These are phyloP conservation scores for Psittacula cyanocephala DNA, from an alignment of 2,113 vertebrate genomes.

Conservation along the genomic window DNA sequence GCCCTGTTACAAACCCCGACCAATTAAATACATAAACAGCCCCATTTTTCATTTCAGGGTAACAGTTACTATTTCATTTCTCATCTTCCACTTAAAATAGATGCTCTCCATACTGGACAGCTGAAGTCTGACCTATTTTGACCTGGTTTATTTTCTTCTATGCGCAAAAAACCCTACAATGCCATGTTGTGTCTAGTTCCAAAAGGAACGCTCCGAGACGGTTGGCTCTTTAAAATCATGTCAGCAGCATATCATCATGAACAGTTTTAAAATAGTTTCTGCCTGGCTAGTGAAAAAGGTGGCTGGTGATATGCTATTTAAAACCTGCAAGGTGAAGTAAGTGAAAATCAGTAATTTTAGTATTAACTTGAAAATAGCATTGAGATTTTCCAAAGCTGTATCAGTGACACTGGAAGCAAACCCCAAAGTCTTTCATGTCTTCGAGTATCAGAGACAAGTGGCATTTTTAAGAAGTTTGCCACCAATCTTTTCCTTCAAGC, in stretches of 20 bases:
- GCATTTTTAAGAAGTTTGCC: not conserved
- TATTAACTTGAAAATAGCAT: not conserved
- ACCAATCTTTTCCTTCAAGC: not conserved
- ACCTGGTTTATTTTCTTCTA: not conserved
- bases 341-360: not conserved
- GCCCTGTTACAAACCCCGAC: not conserved
- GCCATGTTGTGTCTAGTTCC: not conserved
- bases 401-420: not conserved
- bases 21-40: constrained; percentile 43
- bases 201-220: not conserved
- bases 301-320: not conserved
- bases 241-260: not conserved
- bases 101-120: not conserved
- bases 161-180: not conserved
- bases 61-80: constrained; percentile 19
- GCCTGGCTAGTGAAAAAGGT: not conserved
- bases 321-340: not conserved
- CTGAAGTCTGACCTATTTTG: not conserved
- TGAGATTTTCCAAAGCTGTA: not conserved
- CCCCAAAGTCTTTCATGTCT: not conserved
- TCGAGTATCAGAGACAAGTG: not conserved
- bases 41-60: not conserved
- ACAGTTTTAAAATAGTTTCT: not conserved
- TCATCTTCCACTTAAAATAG: constrained; percentile 30
- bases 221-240: not conserved